phyloP scores from a whole-genome alignment of 2,888 invertebrate species.

The Malthinus flaveolus region DNA sequence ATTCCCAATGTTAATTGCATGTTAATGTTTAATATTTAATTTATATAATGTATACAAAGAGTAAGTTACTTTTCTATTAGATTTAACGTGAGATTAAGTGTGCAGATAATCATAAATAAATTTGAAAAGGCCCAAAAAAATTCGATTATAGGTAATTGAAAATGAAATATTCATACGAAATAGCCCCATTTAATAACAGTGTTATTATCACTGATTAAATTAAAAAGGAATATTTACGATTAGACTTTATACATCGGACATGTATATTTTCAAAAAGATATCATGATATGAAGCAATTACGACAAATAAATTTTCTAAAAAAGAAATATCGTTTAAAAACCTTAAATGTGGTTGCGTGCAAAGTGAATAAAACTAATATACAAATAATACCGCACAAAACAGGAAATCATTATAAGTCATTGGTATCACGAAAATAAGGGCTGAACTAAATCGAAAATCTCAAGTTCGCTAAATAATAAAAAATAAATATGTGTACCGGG shows the following conservation, averaged over 20 bases:
- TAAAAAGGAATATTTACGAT: too few species aligned
- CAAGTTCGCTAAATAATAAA: background rate
- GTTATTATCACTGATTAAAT: too few species aligned
- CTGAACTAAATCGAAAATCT: constrained; percentile 15
- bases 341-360: constrained; percentile 18
- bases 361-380: constrained; percentile 17
- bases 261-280: background rate
- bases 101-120: too few species aligned
- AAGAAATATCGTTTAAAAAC: constrained; percentile 15
- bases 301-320: constrained; percentile 1
- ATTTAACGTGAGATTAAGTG: too few species aligned
- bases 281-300: background rate
- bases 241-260: background rate
- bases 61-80: too few species aligned
- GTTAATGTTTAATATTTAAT: too few species aligned
- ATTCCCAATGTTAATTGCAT: too few species aligned
- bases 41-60: too few species aligned
- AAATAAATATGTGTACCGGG: background rate
- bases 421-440: constrained; percentile 16
- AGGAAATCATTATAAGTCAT: constrained; percentile 10
- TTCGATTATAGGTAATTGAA: too few species aligned
- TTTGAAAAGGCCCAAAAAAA: too few species aligned
- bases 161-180: too few species aligned
- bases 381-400: constrained; percentile 14
- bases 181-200: too few species aligned